phyloP scores from a whole-genome alignment of 2,113 vertebrate species.

The Crocuta crocuta region DNA sequence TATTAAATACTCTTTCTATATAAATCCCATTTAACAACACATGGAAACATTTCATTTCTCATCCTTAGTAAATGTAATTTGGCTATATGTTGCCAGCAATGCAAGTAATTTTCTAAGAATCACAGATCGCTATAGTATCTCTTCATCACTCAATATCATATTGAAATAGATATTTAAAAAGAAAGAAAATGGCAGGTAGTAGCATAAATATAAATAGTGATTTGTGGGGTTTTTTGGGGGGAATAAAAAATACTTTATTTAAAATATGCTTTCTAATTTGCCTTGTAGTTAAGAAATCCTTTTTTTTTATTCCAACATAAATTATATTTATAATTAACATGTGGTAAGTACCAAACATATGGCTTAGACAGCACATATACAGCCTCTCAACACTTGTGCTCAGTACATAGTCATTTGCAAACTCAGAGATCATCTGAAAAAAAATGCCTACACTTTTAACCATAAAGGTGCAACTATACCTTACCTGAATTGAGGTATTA shows the following conservation, averaged over 20 bases:
- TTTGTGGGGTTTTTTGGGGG: background rate
- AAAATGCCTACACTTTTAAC: background rate
- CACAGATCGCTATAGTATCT: background rate
- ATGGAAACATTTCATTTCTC: background rate
- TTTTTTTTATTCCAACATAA: background rate
- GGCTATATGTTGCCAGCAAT: background rate
- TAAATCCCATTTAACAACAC: background rate
- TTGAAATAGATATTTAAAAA: background rate
- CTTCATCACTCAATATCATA: background rate
- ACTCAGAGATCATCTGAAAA: background rate
- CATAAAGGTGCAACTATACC: background rate
- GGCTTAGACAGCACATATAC: background rate
- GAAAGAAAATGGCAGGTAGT: background rate
- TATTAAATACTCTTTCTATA: background rate
- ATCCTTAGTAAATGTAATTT: background rate
- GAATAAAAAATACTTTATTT: background rate
- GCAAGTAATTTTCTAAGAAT: constrained; percentile 1
- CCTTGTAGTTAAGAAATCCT: background rate
- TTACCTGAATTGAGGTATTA: rapidly evolving
- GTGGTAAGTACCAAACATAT: background rate
- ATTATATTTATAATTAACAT: background rate
- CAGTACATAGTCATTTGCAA: background rate
- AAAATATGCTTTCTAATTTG: background rate
- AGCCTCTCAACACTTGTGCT: background rate
- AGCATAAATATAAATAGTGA: background rate